A percentile compares a stretch with the other conserved stretches of the same genome.
phyloP scores from a whole-genome alignment of 2,797 vertebrate species.

The Ctenopoma kingsleyae region DNA sequence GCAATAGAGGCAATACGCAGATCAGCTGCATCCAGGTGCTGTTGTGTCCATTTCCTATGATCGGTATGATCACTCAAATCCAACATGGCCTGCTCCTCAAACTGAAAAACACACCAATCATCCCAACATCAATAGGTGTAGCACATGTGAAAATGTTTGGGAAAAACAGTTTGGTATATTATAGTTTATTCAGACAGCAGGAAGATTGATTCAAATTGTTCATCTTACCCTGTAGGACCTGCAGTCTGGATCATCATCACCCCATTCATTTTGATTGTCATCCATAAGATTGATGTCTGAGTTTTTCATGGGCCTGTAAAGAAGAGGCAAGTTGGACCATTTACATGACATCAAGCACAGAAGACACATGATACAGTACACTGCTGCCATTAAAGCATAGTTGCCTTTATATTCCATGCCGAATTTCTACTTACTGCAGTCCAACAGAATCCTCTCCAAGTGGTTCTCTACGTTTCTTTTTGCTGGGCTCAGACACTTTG shows the following conservation, averaged over 20 bases:
- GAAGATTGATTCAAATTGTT: not conserved
- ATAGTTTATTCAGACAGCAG: not conserved
- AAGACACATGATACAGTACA: not conserved
- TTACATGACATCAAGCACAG: slow-evolving; percentile 1
- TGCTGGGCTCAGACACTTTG: slow-evolving; percentile 92
- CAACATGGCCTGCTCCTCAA: slow-evolving; percentile 94
- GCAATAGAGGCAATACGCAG: slow-evolving; percentile 94
- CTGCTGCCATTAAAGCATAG: not conserved
- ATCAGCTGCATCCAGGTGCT: slow-evolving; percentile 97
- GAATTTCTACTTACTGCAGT: slow-evolving; percentile 88
- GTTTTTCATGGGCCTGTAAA: slow-evolving; percentile 89
- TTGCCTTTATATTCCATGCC: slow-evolving; percentile 2
- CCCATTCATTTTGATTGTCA: slow-evolving; percentile 98
- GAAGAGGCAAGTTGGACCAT: slow-evolving; percentile 19
- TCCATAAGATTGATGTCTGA: slow-evolving; percentile 95
- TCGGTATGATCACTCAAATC: slow-evolving; percentile 92
- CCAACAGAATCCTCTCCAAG: slow-evolving; percentile 97
- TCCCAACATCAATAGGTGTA: slow-evolving; percentile 3
- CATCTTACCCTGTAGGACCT: slow-evolving; percentile 92
- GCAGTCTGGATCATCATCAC: slow-evolving; percentile 92
- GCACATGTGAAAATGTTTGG: not conserved
- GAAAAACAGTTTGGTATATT: not conserved
- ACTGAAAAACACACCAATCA: slow-evolving; percentile 78
- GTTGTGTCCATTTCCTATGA: slow-evolving; percentile 98
- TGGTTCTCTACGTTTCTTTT: slow-evolving; percentile 96